Conservation (phyloP, 2,797 vertebrate genomes). For the Chelon labrosus region DNA sequence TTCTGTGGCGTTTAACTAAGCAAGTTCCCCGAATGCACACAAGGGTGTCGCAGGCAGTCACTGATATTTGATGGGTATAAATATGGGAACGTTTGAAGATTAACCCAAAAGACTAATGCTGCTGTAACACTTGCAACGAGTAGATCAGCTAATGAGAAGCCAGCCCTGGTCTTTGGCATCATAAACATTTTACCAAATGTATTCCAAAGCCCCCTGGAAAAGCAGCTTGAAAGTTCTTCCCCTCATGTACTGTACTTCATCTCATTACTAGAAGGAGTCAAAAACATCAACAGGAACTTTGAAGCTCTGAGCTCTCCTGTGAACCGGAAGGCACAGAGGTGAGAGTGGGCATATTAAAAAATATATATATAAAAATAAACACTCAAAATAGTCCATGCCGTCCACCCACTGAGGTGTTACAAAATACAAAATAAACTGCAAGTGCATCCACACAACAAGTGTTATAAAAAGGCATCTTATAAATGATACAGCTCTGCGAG, state of each 20-base stretch:
- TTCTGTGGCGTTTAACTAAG: slow-evolving; percentile 83
- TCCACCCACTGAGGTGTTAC: slow-evolving; percentile 55
- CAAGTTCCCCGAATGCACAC: slow-evolving; percentile 80
- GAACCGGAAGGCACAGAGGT: slow-evolving; percentile 66
- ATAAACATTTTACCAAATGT: slow-evolving; percentile 86
- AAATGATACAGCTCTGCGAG: slow-evolving; percentile 17
- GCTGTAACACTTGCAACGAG: slow-evolving; percentile 78
- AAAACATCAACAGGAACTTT: slow-evolving; percentile 75
- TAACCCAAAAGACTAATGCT: slow-evolving; percentile 85
- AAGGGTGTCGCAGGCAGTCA: slow-evolving; percentile 80
- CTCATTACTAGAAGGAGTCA: slow-evolving; percentile 78
- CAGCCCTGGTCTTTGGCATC: slow-evolving; percentile 86
- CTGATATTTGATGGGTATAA: slow-evolving; percentile 85
- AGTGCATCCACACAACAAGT: slow-evolving; percentile 37
- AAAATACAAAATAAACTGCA: slow-evolving; percentile 44
- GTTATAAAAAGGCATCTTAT: slow-evolving; percentile 28
- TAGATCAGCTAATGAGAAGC: slow-evolving; percentile 87
- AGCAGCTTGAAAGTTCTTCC: slow-evolving; percentile 77
- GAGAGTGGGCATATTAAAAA: slow-evolving; percentile 61
- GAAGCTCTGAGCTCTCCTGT: slow-evolving; percentile 63
- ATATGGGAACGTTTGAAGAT: slow-evolving; percentile 87
- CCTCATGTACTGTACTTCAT: slow-evolving; percentile 74
- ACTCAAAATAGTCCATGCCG: slow-evolving; percentile 50
- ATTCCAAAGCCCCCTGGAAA: slow-evolving; percentile 82
- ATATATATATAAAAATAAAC: slow-evolving; percentile 22